These are phyloP conservation scores for Temnothorax ravouxi DNA, from an alignment of 2,888 invertebrate genomes.

Conservation along the genomic window DNA sequence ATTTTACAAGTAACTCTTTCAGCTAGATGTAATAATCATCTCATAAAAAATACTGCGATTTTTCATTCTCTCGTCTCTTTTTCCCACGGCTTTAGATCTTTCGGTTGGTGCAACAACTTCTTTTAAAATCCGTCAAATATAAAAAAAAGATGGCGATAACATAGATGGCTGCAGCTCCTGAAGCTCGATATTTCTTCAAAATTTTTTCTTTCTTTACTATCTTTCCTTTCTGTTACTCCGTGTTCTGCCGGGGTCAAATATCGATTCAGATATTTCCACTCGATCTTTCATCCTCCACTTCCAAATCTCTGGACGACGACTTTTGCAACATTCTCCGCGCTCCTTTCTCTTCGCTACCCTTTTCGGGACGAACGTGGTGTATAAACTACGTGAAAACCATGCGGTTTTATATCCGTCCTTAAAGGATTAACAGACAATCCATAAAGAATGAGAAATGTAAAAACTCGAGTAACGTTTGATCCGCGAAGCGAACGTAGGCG, in stretches of 20 bases:
- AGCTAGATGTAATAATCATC: background rate
- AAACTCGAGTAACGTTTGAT: slow-evolving; percentile 28
- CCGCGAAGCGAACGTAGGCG: background rate
- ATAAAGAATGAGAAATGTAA: slow-evolving; percentile 40
- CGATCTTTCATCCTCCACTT: slow-evolving; percentile 65
- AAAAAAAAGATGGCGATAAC: slow-evolving; percentile 70
- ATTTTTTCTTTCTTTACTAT: slow-evolving; percentile 64
- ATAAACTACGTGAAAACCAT: background rate
- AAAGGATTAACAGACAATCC: slow-evolving; percentile 51
- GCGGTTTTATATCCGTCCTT: background rate
- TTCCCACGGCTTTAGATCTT: background rate
- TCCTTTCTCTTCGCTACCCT: slow-evolving; percentile 50
- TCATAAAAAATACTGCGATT: background rate
- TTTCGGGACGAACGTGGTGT: background rate
- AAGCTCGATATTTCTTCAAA: slow-evolving; percentile 64
- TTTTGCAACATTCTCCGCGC: slow-evolving; percentile 29
- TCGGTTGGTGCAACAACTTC: slow-evolving; percentile 28
- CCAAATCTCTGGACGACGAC: slow-evolving; percentile 35
- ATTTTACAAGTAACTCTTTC: slow-evolving; percentile 2
- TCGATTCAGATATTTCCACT: slow-evolving; percentile 79
- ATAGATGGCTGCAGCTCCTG: slow-evolving; percentile 69
- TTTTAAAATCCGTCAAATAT: slow-evolving; percentile 71
- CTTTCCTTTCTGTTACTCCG: slow-evolving; percentile 30
- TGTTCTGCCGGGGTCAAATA: slow-evolving; percentile 76
- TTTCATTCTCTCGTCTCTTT: slow-evolving; percentile 11